A percentile compares a stretch with the other conserved stretches of the same genome.
These are phyloP conservation scores for Catotricha subobsoleta DNA, from an alignment of 2,888 invertebrate genomes.

Conservation along the genomic window DNA sequence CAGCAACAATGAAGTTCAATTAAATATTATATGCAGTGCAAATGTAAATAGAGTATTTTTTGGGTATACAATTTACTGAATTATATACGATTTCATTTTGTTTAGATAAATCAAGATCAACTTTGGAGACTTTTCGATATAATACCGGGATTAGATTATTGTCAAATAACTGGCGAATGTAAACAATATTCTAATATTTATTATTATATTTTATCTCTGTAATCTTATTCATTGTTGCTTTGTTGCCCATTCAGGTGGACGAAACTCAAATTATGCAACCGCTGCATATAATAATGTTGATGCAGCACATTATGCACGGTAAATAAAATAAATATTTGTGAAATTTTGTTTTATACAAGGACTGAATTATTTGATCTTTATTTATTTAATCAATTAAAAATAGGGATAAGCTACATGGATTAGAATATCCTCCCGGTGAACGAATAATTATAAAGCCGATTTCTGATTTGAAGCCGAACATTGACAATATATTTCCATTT, in stretches of 20 bases:
- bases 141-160: slow-evolving; percentile 56
- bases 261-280: slow-evolving; percentile 34
- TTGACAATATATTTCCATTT: slow-evolving; percentile 6
- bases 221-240: background rate
- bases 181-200: too few species aligned
- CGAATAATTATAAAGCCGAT: slow-evolving; percentile 40
- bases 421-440: slow-evolving; percentile 82
- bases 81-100: background rate
- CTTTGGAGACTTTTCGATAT: slow-evolving; percentile 74
- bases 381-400: slow-evolving; percentile 26
- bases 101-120: slow-evolving; percentile 44
- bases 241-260: slow-evolving; percentile 20
- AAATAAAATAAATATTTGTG: slow-evolving; percentile 6
- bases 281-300: slow-evolving; percentile 54
- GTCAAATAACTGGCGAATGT: slow-evolving; percentile 34
- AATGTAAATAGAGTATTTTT: slow-evolving; percentile 15
- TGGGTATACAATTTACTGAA: background rate
- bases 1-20: slow-evolving; percentile 37
- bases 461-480: slow-evolving; percentile 16
- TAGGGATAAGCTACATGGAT: slow-evolving; percentile 69
- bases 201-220: background rate
- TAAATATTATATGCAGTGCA: slow-evolving; percentile 58
- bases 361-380: background rate
- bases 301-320: slow-evolving; percentile 39
- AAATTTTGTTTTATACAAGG: background rate